Evolutionary conservation across 37 sponge, comb jelly and placozoan genomes (phyloP).

Genomic region (Haliclona indistincta): DNA sequence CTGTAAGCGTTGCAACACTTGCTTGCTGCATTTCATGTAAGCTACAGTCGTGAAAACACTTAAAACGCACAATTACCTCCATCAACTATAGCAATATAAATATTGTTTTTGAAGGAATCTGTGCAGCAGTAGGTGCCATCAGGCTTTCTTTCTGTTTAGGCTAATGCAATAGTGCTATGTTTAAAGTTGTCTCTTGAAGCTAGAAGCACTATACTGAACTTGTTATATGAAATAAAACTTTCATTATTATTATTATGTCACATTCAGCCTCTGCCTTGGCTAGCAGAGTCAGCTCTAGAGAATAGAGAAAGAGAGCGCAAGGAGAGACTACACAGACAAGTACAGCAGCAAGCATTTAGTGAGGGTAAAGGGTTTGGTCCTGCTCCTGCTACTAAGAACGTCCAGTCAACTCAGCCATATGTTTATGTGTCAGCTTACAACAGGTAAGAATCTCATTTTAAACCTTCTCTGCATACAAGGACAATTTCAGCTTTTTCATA

Average conservation of each 20-base stretch:
- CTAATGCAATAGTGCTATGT: neutral
- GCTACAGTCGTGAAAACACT: too few species aligned
- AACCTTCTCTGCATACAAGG: too few species aligned
- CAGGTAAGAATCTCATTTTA: slow-evolving; percentile 5
- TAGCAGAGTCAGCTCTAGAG: slow-evolving; percentile 38
- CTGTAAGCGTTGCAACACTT: too few species aligned
- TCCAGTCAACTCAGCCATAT: neutral
- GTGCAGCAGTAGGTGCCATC: too few species aligned
- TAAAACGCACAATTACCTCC: too few species aligned
- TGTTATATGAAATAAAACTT: neutral
- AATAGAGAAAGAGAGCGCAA: slow-evolving; percentile 50
- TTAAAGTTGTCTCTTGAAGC: neutral
- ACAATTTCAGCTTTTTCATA: too few species aligned
- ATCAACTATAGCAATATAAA: too few species aligned
- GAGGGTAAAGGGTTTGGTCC: slow-evolving; percentile 63
- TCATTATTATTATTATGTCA: neutral
- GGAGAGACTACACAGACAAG: slow-evolving; percentile 38
- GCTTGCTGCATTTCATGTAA: too few species aligned
- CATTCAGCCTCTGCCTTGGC: slow-evolving; percentile 47
- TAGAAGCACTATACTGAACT: neutral
- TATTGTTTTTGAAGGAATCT: too few species aligned
- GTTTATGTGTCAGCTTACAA: slow-evolving; percentile 17
- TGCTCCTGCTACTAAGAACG: slow-evolving; percentile 19
- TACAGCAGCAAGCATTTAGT: slow-evolving; percentile 20
- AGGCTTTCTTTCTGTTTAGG: too few species aligned